A percentile compares a stretch with the other conserved stretches of the same genome.
phyloP scores from a whole-genome alignment of 2,888 invertebrate species.

The Octodonta nipae region DNA sequence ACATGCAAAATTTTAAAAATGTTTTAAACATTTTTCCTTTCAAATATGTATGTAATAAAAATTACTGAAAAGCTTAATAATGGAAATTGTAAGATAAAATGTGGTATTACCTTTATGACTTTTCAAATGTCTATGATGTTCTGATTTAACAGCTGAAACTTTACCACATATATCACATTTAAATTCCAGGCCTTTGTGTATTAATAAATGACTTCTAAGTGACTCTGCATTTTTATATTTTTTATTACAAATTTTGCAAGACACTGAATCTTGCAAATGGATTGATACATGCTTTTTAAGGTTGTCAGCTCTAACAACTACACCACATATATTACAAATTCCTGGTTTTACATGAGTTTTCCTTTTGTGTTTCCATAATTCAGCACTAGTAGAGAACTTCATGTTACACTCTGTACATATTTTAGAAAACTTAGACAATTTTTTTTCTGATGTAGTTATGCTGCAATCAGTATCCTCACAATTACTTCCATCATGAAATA shows the following conservation, averaged over 20 bases:
- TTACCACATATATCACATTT: slow-evolving; percentile 27
- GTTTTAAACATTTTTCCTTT: too few species aligned
- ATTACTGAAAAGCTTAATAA: too few species aligned
- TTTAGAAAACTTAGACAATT: neutral
- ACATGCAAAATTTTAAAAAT: too few species aligned
- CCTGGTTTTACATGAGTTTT: slow-evolving; percentile 20
- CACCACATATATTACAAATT: slow-evolving; percentile 28
- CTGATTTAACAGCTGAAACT: slow-evolving; percentile 22
- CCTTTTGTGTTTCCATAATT: slow-evolving; percentile 20
- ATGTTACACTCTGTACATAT: slow-evolving; percentile 18
- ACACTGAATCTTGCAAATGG: slow-evolving; percentile 22
- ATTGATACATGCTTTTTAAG: slow-evolving; percentile 22
- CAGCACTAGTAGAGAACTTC: slow-evolving; percentile 18
- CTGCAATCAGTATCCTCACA: slow-evolving; percentile 2
- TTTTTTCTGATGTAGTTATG: neutral
- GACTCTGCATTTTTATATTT: slow-evolving; percentile 26
- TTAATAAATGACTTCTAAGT: slow-evolving; percentile 22
- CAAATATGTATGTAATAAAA: too few species aligned
- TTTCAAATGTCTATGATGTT: slow-evolving; percentile 23
- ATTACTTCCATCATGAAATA: neutral
- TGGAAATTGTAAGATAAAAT: too few species aligned
- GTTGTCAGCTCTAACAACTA: slow-evolving; percentile 23
- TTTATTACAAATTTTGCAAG: slow-evolving; percentile 23
- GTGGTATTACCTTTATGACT: slow-evolving; percentile 18
- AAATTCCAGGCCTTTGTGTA: slow-evolving; percentile 21